Evolutionary conservation across 2,113 vertebrate genomes (phyloP).

Genomic region (Leuciscus idus): DNA sequence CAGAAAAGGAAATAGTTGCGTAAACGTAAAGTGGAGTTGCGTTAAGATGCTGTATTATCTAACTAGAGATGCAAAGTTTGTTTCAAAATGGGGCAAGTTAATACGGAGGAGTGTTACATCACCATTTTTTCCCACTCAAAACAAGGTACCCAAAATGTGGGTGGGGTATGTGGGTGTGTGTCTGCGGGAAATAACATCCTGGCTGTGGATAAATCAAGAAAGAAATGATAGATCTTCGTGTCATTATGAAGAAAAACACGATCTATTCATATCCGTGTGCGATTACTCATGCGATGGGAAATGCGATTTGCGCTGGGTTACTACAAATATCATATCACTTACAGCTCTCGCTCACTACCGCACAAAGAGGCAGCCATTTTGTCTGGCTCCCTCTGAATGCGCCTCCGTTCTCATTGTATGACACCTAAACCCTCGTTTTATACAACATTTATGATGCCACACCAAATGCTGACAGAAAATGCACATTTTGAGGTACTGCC

Average conservation of each 20-base stretch:
- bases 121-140: slow-evolving; percentile 32
- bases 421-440: slow-evolving; percentile 9
- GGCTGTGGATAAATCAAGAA: slow-evolving; percentile 38
- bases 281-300: slow-evolving; percentile 33
- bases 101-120: slow-evolving; percentile 36
- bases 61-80: slow-evolving; percentile 12
- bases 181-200: slow-evolving; percentile 40
- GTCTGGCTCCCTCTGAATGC: slow-evolving; percentile 64
- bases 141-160: slow-evolving; percentile 43
- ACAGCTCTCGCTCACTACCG: slow-evolving; percentile 62
- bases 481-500: slow-evolving; percentile 30
- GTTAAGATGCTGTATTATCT: background rate
- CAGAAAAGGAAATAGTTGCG: slow-evolving; percentile 13
- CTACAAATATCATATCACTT: slow-evolving; percentile 46
- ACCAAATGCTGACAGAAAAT: background rate
- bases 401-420: background rate
- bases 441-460: background rate
- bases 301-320: background rate
- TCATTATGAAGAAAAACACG: slow-evolving; percentile 6
- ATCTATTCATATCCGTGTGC: slow-evolving; percentile 19
- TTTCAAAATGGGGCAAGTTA: slow-evolving; percentile 36
- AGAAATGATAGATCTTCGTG: slow-evolving; percentile 23
- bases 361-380: slow-evolving; percentile 78
- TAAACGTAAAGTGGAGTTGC: background rate
- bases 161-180: slow-evolving; percentile 21